Evolutionary conservation across 2,888 invertebrate species (phyloP).

Genomic region (Sphecodes monilicornis): DNA sequence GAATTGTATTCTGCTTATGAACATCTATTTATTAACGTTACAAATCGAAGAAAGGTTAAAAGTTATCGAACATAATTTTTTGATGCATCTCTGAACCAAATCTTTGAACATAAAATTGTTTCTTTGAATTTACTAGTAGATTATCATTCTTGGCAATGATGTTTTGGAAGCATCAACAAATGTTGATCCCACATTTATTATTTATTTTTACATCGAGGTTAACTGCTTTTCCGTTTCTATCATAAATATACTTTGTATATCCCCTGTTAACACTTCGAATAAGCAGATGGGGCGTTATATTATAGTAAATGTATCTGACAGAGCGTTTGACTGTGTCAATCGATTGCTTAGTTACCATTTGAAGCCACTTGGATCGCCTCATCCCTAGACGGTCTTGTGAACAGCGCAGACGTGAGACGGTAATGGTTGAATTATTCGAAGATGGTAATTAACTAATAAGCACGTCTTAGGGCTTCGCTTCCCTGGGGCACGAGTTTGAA

Average conservation of each 20-base stretch:
- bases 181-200: background rate
- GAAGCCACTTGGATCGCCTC: constrained; percentile 43
- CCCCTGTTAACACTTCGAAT: background rate
- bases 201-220: background rate
- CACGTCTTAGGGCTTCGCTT: constrained; percentile 43
- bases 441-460: constrained; percentile 71
- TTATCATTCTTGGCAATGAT: background rate
- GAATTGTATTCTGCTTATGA: background rate
- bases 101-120: background rate
- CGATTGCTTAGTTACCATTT: constrained; percentile 40
- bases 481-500: constrained; percentile 1
- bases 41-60: background rate
- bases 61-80: background rate
- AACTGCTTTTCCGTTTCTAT: background rate
- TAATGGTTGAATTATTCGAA: constrained; percentile 63
- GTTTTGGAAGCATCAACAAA: background rate
- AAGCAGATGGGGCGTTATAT: background rate
- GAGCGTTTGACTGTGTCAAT: constrained; percentile 34
- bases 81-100: too few species aligned
- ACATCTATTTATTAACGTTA: too few species aligned
- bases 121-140: background rate
- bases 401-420: constrained; percentile 32
- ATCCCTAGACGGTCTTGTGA: constrained; percentile 26
- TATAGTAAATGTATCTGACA: constrained; percentile 10
- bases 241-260: background rate